Evolutionary conservation across 2,888 invertebrate species (phyloP), one percentile per base, ranked within the genome.

Genomic region (Orthosia gracilis): DNA sequence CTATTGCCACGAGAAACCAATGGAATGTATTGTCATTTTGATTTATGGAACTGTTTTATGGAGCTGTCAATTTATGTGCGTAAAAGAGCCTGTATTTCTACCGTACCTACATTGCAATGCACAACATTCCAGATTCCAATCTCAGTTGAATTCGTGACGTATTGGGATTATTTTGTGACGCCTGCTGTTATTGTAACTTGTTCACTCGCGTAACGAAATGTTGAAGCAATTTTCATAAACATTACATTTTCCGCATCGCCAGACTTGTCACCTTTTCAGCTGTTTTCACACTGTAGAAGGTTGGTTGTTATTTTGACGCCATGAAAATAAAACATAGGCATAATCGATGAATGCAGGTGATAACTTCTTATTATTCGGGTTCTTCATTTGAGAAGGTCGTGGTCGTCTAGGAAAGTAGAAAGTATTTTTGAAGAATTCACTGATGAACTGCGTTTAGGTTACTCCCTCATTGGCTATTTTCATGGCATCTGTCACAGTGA

Each of bases 1-100:
- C 73, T 77, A 82, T 77, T 77, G 73, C 67, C 64, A 77, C 79
- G 66, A 82, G 84, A 76, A 72, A 59, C 69, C 73, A 82, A 72
- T 73, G 69, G 72, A 82, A 75, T 82, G 59, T 69, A 76, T 63
- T 77, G 73, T 75, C 75, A 64, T 69, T 64, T 49, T 63, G 69
- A 84, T 84, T 78, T 80, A 84, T 84, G 69, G 58, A 49, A 40
- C 57, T 45, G 63, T 76, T 79, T 74, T 70, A 74, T 76, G 69
- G 62, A 52, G 66, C 59, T 68, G 57, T 76, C 76, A 69, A 67
- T 82, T 72, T 73, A 71, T 72, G 58, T 73, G 61, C 31, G 50
- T 54, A 47, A 69, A 78, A 79, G 74, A 50, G 9, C 11, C 40
- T 1, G 40, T 49, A 76, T 49, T 26, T 47, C 17, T 58, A 7